Evolutionary conservation across 2,888 invertebrate genomes (phyloP).

Genomic region (Acrobasis repandana): DNA sequence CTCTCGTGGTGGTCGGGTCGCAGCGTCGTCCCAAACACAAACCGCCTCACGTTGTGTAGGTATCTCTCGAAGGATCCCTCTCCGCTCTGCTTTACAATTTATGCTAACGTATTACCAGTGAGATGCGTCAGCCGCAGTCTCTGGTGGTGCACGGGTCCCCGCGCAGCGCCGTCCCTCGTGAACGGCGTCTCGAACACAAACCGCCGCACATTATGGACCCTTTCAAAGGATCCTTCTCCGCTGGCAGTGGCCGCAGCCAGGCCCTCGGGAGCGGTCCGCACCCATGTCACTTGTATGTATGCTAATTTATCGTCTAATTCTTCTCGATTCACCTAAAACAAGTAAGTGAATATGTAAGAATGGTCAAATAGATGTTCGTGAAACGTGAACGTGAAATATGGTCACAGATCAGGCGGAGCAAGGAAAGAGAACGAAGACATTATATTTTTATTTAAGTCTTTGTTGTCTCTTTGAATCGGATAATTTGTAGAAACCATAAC

Average conservation of each 20-base stretch:
- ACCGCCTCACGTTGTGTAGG: constrained; percentile 17
- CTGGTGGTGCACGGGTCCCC: constrained; percentile 93
- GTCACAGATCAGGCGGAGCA: too few species aligned
- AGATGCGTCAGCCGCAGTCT: constrained; percentile 95
- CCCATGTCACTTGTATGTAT: constrained; percentile 97
- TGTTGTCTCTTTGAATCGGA: too few species aligned
- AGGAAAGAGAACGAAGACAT: too few species aligned
- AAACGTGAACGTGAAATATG: too few species aligned
- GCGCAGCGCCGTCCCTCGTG: constrained; percentile 91
- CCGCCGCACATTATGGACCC: constrained; percentile 92
- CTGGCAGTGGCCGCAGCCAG: constrained; percentile 86
- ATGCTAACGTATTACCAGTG: constrained; percentile 84
- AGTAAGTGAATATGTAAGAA: too few species aligned
- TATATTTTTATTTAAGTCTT: too few species aligned
- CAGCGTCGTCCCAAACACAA: not conserved
- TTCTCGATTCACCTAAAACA: constrained; percentile 85
- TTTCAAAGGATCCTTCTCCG: constrained; percentile 92
- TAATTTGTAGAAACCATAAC: too few species aligned
- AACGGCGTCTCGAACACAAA: constrained; percentile 98
- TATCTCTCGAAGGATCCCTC: constrained; percentile 42
- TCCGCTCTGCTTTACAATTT: too few species aligned
- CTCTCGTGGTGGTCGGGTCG: constrained; percentile 94
- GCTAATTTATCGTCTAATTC: constrained; percentile 93
- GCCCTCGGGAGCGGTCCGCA: constrained; percentile 95
- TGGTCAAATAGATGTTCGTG: too few species aligned